These are phyloP conservation scores for Aelia acuminata DNA, from an alignment of 2,888 invertebrate genomes.

Conservation along the genomic window DNA sequence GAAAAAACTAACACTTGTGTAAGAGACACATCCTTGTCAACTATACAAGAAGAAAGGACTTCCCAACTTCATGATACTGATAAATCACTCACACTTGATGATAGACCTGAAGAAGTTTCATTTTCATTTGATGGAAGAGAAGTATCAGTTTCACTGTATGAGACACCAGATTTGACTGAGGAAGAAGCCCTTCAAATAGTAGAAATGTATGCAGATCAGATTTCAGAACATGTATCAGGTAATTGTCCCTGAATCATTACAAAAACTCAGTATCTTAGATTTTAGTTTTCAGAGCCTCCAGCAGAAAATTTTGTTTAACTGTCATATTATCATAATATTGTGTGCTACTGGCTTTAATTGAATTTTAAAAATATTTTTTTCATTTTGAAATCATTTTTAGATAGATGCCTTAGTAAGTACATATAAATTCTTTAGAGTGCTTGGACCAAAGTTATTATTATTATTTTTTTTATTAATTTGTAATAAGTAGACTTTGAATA, in stretches of 20 bases:
- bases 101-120: constrained; percentile 88
- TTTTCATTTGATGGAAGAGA: constrained; percentile 94
- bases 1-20: constrained; percentile 51
- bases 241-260: constrained; percentile 66
- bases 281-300: neutral
- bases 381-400: too few relatives aligned
- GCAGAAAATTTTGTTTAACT: neutral
- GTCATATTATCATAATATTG: neutral
- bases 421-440: too few relatives aligned
- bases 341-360: too few relatives aligned
- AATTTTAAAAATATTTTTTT: too few relatives aligned
- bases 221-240: constrained; percentile 87
- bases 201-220: constrained; percentile 94
- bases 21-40: constrained; percentile 84
- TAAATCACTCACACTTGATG: constrained; percentile 77
- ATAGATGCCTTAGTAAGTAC: too few relatives aligned
- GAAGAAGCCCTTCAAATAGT: constrained; percentile 92
- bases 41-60: constrained; percentile 91
- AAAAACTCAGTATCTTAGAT: neutral
- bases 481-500: too few relatives aligned
- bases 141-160: constrained; percentile 90
- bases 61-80: constrained; percentile 89
- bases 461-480: too few relatives aligned
- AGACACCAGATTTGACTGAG: constrained; percentile 92
- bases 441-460: too few relatives aligned